phyloP scores from a whole-genome alignment of 1,140 invertebrate genomes.

The Hyposmocoma kahamanoa region DNA sequence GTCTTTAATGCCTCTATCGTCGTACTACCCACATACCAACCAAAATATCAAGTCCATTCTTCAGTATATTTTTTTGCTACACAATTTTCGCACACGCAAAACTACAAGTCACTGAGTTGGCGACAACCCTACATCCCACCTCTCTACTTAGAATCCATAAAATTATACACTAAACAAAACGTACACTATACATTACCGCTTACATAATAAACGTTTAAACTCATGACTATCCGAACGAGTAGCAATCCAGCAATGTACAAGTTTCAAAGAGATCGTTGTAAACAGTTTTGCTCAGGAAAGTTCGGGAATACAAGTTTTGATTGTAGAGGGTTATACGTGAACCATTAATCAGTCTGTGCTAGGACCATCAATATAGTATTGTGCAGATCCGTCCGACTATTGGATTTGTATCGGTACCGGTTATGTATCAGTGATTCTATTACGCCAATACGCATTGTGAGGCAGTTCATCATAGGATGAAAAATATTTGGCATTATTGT shows the following conservation, averaged over 20 bases:
- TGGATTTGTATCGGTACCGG: conserved; percentile 58
- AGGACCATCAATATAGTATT: conserved; percentile 71
- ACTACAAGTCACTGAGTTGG: conserved; percentile 60
- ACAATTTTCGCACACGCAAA: conserved; percentile 20
- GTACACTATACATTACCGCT: too few species aligned
- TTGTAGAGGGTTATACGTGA: too few species aligned
- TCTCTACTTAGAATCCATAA: too few species aligned
- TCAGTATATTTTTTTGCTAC: neutral
- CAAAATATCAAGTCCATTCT: neutral
- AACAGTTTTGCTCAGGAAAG: too few species aligned
- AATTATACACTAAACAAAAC: too few species aligned
- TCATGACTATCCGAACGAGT: too few species aligned
- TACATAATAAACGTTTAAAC: too few species aligned
- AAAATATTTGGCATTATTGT: conserved; percentile 46
- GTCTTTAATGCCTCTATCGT: too few species aligned
- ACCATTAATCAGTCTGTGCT: conserved; percentile 69
- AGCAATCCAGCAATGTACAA: too few species aligned
- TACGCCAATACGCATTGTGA: conserved; percentile 51
- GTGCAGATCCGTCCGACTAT: conserved; percentile 63
- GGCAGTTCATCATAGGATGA: conserved; percentile 20
- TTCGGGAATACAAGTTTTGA: too few species aligned
- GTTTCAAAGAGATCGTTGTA: too few species aligned
- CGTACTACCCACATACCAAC: too few species aligned
- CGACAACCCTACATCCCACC: conserved; percentile 57
- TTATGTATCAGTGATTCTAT: conserved; percentile 68